Evolutionary conservation across 2,113 vertebrate genomes (phyloP), one percentile per base, ranked within the genome.

Genomic region (Andinoacara biseriatus): DNA sequence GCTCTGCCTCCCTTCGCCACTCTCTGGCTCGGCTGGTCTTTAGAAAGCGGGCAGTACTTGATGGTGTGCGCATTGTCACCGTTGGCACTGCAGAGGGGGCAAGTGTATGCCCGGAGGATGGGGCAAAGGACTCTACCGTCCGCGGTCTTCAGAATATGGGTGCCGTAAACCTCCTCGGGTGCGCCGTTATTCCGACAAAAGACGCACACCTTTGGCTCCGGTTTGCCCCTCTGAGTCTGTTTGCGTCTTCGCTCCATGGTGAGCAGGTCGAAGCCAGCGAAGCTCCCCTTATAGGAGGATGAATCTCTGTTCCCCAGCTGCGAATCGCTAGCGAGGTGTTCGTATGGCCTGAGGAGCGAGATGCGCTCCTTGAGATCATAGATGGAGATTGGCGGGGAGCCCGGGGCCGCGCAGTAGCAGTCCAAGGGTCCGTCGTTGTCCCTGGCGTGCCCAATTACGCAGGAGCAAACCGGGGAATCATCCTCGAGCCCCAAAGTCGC

Each of bases 181-280:
- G 96, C 96, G 82, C 95, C 95, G 92, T 96, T 96, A 93, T 96
- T 96, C 95, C 96, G 90, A 92, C 96, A 96, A 92, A 96, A 96
- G 81, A 96, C 96, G 92, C 96, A 96, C 89, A 96, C 95, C 86
- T 94, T 95, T 10, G 95, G 96, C 89, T 96, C 96, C 57, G 95
- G 94, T 38, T 96, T 96, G 65, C 88, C 76, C 78, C 95, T 90
- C 81, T 91, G 89, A 9, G 87, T 52, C 60, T 93, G 92, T 67
- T 95, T 95, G 81, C 95, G 93, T 79, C 95, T 91, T 9, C 94
- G 87, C 58, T 96, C 95, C 89, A 86, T 49, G 52, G 94, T 92
- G 83, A 96, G 94, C 83, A 96, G 86, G 72, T 96, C 94, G 46
- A 95, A 90, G 17, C 93, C 95, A 8, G 87, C 20, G 86, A 95